Evolutionary conservation across 2,888 invertebrate genomes (phyloP).

Genomic region (Leptura quadrifasciata): DNA sequence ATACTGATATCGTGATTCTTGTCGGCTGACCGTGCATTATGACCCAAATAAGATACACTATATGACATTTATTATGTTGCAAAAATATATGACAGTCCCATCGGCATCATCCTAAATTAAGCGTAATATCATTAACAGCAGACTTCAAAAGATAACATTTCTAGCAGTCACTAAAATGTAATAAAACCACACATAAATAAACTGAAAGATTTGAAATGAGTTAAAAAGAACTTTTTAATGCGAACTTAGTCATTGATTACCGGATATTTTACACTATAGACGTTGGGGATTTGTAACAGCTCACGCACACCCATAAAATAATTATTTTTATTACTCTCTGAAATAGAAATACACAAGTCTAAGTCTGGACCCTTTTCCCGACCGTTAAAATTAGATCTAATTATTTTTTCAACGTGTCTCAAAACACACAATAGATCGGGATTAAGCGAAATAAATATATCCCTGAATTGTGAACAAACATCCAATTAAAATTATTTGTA

Average conservation of each 20-base stretch:
- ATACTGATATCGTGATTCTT: too few species aligned
- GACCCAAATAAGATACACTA: too few species aligned
- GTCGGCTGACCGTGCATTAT: too few species aligned
- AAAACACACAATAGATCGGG: constrained; percentile 24
- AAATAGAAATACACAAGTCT: constrained; percentile 17
- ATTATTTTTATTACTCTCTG: constrained; percentile 25
- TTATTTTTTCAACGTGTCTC: constrained; percentile 26
- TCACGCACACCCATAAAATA: constrained; percentile 15
- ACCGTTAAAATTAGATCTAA: constrained; percentile 23
- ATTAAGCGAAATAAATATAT: constrained; percentile 25
- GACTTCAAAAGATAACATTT: not conserved
- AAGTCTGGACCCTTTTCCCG: constrained; percentile 13
- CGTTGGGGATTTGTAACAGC: not conserved
- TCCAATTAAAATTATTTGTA: constrained; percentile 22
- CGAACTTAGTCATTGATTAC: not conserved
- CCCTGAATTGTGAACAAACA: constrained; percentile 13
- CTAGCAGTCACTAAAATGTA: not conserved
- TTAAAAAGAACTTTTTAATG: not conserved
- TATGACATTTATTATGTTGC: too few species aligned
- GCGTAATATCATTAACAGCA: not conserved
- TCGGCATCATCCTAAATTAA: too few species aligned
- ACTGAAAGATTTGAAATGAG: not conserved
- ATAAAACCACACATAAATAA: not conserved
- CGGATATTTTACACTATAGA: constrained; percentile 7
- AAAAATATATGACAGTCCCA: too few species aligned